Base-by-base conservation (phyloP, 37 sponge, comb jelly and placozoan species). In the Halichondria panicea region DNA sequence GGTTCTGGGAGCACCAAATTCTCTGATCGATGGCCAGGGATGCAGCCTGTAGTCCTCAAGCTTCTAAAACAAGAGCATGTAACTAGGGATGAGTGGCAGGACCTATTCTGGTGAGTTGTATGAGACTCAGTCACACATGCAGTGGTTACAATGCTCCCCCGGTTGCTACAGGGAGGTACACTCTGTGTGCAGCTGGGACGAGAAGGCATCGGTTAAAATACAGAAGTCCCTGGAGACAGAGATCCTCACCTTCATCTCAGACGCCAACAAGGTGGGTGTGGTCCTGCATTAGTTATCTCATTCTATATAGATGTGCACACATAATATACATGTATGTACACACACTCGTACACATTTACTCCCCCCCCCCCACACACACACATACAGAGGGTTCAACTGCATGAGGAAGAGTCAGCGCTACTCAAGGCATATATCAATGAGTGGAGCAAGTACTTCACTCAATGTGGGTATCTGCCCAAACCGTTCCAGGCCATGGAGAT, bases 121-220 rank as follows among this genome's bases (percentile, higher is more conserved):
- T 18, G 52, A 15, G 52, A 11, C 13, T 48, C 15, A 15, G 41
- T 68, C 45, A 43, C 35, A 9, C 66, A 30, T 33, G 39, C 9
- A 36, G 9, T 48, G 21, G 9, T 35, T 64, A 52, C 3, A n/a
- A n/a, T n/a, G n/a, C n/a, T n/a, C n/a, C n/a, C n/a, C 50, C 15
- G 38, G 6, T 48, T 1, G 2, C 0, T 63, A 11, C 54, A 94
- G 95, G 91, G 95, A 94, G 37, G 91, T 94, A 0, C 91, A 90
- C 66, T 76, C 81, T 13, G 95, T 94, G 56, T 84, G 84, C 63
- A 87, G 88, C 77, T 94, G 95, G 95, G 95, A 94, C 55, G 95
- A 94, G 72, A 89, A 89, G 71, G 95, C 90, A 8, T 43, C 88
- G 4, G 39, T 27, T n/a, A 86, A 79, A 59, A 87, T 94, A 32